A percentile compares a stretch with the other conserved stretches of the same genome.
Evolutionary conservation across 2,888 invertebrate species (phyloP).

Genomic region (Hedychridium roseum): DNA sequence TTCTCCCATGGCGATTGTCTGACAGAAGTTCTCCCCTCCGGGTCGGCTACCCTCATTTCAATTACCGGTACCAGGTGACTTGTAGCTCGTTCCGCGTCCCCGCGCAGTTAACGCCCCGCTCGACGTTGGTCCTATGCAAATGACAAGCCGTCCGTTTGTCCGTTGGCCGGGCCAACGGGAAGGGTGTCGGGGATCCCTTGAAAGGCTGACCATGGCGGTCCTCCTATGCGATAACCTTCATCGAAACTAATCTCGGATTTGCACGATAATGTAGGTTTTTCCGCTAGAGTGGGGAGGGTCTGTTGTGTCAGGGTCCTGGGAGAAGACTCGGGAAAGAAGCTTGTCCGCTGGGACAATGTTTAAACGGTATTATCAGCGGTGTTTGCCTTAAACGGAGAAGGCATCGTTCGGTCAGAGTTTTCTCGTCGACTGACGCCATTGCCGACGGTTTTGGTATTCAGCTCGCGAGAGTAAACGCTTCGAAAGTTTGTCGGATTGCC

Average conservation of each 20-base stretch:
- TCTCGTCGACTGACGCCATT: background rate
- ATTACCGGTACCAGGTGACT: constrained; percentile 57
- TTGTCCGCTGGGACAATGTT: too few relatives aligned
- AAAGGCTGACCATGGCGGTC: too few relatives aligned
- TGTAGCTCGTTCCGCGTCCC: constrained; percentile 54
- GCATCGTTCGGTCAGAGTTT: too few relatives aligned
- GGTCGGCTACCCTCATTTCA: constrained; percentile 53
- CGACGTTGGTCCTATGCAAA: constrained; percentile 50
- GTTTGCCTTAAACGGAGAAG: too few relatives aligned
- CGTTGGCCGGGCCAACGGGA: constrained; percentile 26
- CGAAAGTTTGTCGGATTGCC: constrained; percentile 46
- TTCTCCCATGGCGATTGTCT: constrained; percentile 30
- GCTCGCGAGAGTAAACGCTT: constrained; percentile 16
- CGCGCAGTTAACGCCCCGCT: constrained; percentile 48
- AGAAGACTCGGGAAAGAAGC: too few relatives aligned
- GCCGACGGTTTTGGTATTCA: constrained; percentile 42
- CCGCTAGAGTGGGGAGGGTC: too few relatives aligned
- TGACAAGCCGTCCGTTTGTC: constrained; percentile 45
- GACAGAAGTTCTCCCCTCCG: constrained; percentile 32
- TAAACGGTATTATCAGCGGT: too few relatives aligned
- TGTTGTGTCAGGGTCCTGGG: too few relatives aligned
- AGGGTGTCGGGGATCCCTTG: constrained; percentile 33
- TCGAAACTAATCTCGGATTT: too few relatives aligned
- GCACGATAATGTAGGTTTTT: too few relatives aligned
- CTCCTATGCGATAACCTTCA: too few relatives aligned